Conservation (phyloP, 2,113 vertebrate species). For the Manacus vitellinus region DNA sequence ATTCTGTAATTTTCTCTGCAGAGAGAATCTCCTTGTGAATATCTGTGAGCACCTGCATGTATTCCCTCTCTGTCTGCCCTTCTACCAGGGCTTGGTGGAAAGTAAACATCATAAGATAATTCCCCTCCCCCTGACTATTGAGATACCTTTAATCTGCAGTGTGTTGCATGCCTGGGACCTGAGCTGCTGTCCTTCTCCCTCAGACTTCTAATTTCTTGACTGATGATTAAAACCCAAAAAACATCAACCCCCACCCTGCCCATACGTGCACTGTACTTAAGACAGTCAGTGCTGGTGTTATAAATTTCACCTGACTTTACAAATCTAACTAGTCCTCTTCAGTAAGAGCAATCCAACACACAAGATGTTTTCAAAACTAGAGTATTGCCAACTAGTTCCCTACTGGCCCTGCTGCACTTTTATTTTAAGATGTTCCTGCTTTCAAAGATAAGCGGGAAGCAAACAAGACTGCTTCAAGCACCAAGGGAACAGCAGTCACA, state of each 20-base stretch:
- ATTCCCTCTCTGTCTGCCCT: background rate
- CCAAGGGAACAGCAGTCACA: background rate
- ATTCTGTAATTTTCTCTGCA: background rate
- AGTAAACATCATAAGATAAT: background rate
- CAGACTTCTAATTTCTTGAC: background rate
- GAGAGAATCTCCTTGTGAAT: background rate
- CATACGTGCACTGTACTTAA: accelerated
- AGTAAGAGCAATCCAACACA: background rate
- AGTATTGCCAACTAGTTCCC: background rate
- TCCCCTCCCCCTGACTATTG: background rate
- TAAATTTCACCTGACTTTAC: background rate
- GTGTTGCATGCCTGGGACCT: background rate
- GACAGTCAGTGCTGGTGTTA: background rate
- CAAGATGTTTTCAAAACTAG: background rate
- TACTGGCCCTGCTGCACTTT: background rate
- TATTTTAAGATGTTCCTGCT: slow-evolving; percentile 63
- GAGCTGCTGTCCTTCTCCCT: background rate
- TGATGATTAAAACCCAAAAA: background rate
- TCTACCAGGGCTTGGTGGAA: background rate
- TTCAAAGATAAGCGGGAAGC: slow-evolving; percentile 44
- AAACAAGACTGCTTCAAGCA: background rate
- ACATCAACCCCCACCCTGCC: background rate
- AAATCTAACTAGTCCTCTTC: background rate
- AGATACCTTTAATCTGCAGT: background rate
- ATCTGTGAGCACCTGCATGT: background rate